Base-by-base conservation (phyloP, 2,797 vertebrate genomes). In the Sebastes glaucus region DNA sequence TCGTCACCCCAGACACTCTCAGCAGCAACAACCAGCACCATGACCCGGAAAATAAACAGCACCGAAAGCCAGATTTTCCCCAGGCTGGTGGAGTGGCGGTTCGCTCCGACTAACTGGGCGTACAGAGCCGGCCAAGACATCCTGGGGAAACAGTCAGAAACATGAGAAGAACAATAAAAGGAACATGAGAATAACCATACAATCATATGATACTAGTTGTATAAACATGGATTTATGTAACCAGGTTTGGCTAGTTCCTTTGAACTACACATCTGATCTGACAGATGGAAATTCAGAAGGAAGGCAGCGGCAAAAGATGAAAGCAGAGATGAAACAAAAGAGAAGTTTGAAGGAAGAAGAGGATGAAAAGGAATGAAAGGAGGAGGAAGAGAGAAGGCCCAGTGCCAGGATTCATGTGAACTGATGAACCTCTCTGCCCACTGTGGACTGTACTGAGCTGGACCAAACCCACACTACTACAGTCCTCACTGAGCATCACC, bases 371-470 rank as follows among this genome's bases (percentile, higher is more conserved):
- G 90, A 91, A 92, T 91, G 90, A 91, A 71, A 83, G n/a, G 90
- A 92, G 84, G 91, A 90, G 90, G 83, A 84, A 65, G 76, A 82
- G 84, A 66, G 73, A 81, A 62, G 82, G 90, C 77, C 78, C 77
- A 82, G 93, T 80, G 96, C 94, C 96, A 96, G 90, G 93, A 90
- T 91, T 87, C 96, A 95, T 96, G 94, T 95, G 96, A 96, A 96
- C 96, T 95, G 93, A 93, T 94, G 94, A 95, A 78, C 95, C 91
- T 82, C 84, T 70, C 87, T 71, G 83, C 91, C 90, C 84, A 88
- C 92, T 77, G 78, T 73, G 84, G 76, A 83, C 81, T 77, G 78
- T 30, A 74, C 84, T 75, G 83, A 68, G 78, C 73, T 80, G 83
- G 3, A 49, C 57, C 74, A 84, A 82, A 85, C 74, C 42, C 82